Evolutionary conservation across 2,888 invertebrate species (phyloP), one percentile per base, ranked within the genome.

Genomic region (Dione vanillae): DNA sequence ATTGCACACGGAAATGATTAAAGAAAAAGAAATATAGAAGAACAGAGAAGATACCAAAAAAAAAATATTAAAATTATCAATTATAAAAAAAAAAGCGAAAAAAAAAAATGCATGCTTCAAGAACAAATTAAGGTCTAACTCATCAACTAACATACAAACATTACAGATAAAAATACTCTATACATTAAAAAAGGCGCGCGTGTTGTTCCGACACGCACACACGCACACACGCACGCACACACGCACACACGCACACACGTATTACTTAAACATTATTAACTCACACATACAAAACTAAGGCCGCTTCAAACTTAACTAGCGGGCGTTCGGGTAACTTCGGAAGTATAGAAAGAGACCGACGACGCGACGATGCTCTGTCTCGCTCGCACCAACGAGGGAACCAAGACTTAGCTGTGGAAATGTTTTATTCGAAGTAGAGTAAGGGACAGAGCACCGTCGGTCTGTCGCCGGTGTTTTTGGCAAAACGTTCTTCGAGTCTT

Each of bases 301-400:
- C 59, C 72, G 73, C 74, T 40, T 43, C 27, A 27, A 71, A 76
- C 72, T 68, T 72, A 72, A 69, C 65, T 71, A 75, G 71, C 75
- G 74, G 64, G 54, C 43, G 47, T 45, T 70, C 62, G 71, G 73
- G 73, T 73, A 73, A 73, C 73, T 71, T 69, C 69, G 65, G 66
- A 61, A 69, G 59, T 59, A 68, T 64, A 71, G 51, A 58, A 49
- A 65, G 70, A 65, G 35, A 51, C 54, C 45, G 61, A 43, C 20
- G 59, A 61, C 43, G 9, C 43, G 27, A 27, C 16, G 45, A 27
- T 35, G 45, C 35, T 61, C 43, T 61, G 61, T 61, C 58, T 70
- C 61, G 35, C 61, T 61, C 43, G 58, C 40, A 37, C 16, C 11
- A 1, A 37, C n/a, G 3, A 56, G 11, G 9, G 40, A 58, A 64